Conservation (phyloP, 2,113 vertebrate species). For the Pipra filicauda region DNA sequence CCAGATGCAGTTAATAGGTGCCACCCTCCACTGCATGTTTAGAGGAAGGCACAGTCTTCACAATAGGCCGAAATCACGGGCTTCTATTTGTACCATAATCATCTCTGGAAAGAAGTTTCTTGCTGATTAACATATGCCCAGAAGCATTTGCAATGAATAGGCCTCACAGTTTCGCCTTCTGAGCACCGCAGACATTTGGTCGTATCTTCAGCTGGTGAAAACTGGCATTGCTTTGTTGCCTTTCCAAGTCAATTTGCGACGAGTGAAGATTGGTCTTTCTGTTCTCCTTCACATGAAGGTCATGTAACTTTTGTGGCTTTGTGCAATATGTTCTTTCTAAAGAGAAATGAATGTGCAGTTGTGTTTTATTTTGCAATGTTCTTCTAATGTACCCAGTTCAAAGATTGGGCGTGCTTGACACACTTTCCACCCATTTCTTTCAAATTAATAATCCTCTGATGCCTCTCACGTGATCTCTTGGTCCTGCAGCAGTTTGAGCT, state of each 20-base stretch:
- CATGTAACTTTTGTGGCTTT: constrained; percentile 56
- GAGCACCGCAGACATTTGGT: neutral
- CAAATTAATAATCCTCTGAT: constrained; percentile 54
- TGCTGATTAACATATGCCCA: neutral
- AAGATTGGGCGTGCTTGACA: constrained; percentile 44
- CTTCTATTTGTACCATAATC: neutral
- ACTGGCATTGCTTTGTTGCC: constrained; percentile 30
- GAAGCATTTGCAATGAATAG: constrained; percentile 24
- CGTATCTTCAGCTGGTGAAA: neutral
- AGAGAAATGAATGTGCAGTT: constrained; percentile 60
- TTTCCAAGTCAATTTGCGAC: constrained; percentile 33
- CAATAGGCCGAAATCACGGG: neutral
- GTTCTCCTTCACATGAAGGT: constrained; percentile 58
- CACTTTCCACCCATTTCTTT: constrained; percentile 52
- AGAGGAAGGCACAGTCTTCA: neutral
- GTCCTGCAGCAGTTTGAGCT: constrained; percentile 34
- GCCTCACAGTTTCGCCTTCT: neutral
- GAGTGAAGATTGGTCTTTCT: constrained; percentile 42
- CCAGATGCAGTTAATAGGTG: neutral
- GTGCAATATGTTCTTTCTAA: constrained; percentile 54
- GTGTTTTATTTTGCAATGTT: constrained; percentile 58
- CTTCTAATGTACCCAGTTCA: constrained; percentile 59
- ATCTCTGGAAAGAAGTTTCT: constrained; percentile 15
- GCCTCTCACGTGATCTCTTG: constrained; percentile 51
- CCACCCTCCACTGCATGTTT: neutral